phyloP scores from a whole-genome alignment of 2,113 vertebrate genomes.

The Hemiscyllium ocellatum region DNA sequence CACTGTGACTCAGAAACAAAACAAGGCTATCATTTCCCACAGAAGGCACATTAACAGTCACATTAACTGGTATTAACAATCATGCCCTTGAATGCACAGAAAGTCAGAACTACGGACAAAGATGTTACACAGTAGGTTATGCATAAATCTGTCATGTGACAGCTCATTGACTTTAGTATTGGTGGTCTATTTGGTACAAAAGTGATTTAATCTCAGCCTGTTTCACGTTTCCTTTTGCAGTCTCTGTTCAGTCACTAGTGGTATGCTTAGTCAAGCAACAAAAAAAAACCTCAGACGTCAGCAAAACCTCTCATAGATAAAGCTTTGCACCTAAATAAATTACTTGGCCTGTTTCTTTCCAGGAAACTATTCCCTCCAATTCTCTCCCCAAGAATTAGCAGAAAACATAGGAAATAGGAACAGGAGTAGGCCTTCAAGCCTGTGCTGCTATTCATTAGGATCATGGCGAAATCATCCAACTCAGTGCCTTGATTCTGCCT shows the following conservation, averaged over 20 bases:
- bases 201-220: not conserved
- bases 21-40: not conserved
- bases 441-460: too few species aligned
- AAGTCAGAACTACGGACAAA: not conserved
- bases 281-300: not conserved
- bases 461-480: too few species aligned
- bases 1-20: not conserved
- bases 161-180: not conserved
- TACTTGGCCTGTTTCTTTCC: not conserved
- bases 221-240: not conserved
- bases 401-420: too few species aligned
- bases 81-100: not conserved
- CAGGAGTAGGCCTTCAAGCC: too few species aligned
- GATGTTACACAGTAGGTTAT: not conserved
- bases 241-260: not conserved
- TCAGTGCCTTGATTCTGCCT: too few species aligned
- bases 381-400: too few species aligned
- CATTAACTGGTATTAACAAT: conserved; percentile 2
- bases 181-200: not conserved
- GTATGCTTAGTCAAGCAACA: not conserved
- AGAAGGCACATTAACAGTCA: not conserved
- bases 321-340: not conserved
- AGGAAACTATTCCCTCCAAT: too few species aligned
- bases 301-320: not conserved
- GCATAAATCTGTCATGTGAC: not conserved